Percentiles rank a stretch among this genome's conserved stretches.
Evolutionary conservation across 2,888 invertebrate genomes (phyloP).

Genomic region (Platycheirus rosarum): DNA sequence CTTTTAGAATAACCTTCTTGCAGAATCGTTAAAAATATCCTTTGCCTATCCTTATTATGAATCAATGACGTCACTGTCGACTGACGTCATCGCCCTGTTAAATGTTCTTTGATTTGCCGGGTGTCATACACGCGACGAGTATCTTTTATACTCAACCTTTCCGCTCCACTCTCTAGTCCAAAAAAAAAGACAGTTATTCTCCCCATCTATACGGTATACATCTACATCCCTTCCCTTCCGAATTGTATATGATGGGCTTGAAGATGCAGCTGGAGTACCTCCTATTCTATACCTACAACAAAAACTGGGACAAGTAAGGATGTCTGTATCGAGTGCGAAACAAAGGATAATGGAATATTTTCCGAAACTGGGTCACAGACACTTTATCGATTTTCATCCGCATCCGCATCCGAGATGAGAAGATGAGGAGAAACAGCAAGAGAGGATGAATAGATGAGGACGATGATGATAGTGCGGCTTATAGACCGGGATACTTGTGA

Average conservation of each 20-base stretch:
- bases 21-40: constrained; percentile 31
- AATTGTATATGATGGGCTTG: not conserved
- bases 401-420: not conserved
- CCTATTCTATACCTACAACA: not conserved
- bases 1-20: constrained; percentile 53
- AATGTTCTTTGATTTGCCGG: constrained; percentile 50
- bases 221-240: no score
- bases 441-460: not conserved
- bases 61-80: constrained; percentile 53
- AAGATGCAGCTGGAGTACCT: constrained; percentile 40
- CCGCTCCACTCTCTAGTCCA: constrained; percentile 22
- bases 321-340: constrained; percentile 28
- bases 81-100: constrained; percentile 63
- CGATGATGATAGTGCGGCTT: constrained; percentile 13
- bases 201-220: constrained; percentile 1
- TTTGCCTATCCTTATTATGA: constrained; percentile 39
- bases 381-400: constrained; percentile 56
- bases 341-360: constrained; percentile 50
- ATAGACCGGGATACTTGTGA: constrained; percentile 24
- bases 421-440: not conserved
- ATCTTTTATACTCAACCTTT: constrained; percentile 46
- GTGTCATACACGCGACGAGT: constrained; percentile 10
- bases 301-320: constrained; percentile 16
- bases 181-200: constrained; percentile 2
- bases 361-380: constrained; percentile 70